phyloP scores from a whole-genome alignment of 2,797 vertebrate genomes.

The Adrianichthys oophorus region DNA sequence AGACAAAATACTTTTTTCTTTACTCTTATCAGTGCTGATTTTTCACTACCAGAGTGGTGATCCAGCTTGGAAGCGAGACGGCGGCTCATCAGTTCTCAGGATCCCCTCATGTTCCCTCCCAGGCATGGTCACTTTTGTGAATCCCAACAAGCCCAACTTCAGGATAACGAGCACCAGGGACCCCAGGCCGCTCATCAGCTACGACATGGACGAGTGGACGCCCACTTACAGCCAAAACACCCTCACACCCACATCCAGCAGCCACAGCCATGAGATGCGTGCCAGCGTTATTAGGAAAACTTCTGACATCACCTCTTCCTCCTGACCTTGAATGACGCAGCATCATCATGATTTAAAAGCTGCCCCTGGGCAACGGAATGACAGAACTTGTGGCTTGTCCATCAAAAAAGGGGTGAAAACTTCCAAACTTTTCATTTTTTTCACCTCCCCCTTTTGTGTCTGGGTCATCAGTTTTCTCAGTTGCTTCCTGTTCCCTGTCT shows the following conservation, averaged over 20 bases:
- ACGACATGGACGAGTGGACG: slow-evolving; percentile 81
- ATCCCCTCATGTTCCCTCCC: slow-evolving; percentile 84
- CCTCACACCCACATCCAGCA: slow-evolving; percentile 39
- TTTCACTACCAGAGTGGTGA: slow-evolving; percentile 23
- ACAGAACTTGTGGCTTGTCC: slow-evolving; percentile 23
- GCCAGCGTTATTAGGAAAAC: slow-evolving; percentile 98
- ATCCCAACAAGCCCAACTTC: slow-evolving; percentile 86
- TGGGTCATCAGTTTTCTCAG: slow-evolving; percentile 1
- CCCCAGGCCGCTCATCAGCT: slow-evolving; percentile 83
- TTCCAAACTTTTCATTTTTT: slow-evolving; percentile 18
- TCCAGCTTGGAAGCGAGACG: slow-evolving; percentile 34
- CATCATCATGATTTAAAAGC: neutral
- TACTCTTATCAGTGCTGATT: neutral
- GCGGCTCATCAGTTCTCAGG: slow-evolving; percentile 74
- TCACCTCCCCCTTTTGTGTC: neutral
- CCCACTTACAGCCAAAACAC: slow-evolving; percentile 69
- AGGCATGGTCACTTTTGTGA: slow-evolving; percentile 91
- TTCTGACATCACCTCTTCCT: slow-evolving; percentile 81
- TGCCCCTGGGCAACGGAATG: slow-evolving; percentile 28
- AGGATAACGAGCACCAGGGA: slow-evolving; percentile 89
- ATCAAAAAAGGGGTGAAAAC: slow-evolving; percentile 9
- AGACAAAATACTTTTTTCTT: neutral
- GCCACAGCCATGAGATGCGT: slow-evolving; percentile 83
- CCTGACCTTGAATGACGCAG: slow-evolving; percentile 17
- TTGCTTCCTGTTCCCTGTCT: slow-evolving; percentile 12